A percentile compares a stretch with the other conserved stretches of the same genome.
Conservation (phyloP, 1,140 invertebrate species). For the Contarinia nasturtii region DNA sequence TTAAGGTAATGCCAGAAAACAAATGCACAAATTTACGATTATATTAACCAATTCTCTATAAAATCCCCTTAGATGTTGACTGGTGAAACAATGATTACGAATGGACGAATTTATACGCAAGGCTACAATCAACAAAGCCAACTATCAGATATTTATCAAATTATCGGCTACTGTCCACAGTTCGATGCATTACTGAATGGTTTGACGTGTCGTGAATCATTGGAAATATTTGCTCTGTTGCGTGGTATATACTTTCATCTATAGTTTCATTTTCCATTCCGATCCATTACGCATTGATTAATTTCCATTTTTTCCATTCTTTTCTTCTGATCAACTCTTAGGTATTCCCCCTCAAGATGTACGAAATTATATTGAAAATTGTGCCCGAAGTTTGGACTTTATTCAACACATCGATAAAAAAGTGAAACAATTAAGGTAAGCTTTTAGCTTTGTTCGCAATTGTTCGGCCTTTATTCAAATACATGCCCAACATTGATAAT, state of each 20-base stretch:
- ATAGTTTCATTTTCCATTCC: too few relatives aligned
- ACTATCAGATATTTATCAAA: conserved; percentile 33
- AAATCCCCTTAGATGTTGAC: too few relatives aligned
- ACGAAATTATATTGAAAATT: conserved; percentile 22
- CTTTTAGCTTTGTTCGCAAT: too few relatives aligned
- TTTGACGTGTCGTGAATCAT: conserved; percentile 58
- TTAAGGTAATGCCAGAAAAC: too few relatives aligned
- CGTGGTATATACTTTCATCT: too few relatives aligned
- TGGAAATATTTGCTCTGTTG: conserved; percentile 58
- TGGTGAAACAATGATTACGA: conserved; percentile 45
- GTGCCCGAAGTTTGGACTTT: conserved; percentile 25
- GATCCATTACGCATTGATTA: too few relatives aligned
- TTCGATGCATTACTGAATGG: conserved; percentile 66
- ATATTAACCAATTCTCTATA: too few relatives aligned
- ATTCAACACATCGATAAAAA: conserved; percentile 26
- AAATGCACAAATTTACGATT: too few relatives aligned
- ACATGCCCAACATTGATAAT: too few relatives aligned
- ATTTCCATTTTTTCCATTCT: too few relatives aligned
- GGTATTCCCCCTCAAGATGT: conserved; percentile 32
- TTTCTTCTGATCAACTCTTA: too few relatives aligned
- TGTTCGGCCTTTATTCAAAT: too few relatives aligned
- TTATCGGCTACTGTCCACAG: conserved; percentile 66
- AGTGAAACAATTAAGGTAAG: conserved; percentile 12
- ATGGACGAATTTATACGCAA: conserved; percentile 29
- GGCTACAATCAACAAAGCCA: conserved; percentile 30